Percentiles rank a stretch among this genome's conserved stretches.
Conservation (phyloP, 1,140 invertebrate species). For the Druon quercuslanigerum region DNA sequence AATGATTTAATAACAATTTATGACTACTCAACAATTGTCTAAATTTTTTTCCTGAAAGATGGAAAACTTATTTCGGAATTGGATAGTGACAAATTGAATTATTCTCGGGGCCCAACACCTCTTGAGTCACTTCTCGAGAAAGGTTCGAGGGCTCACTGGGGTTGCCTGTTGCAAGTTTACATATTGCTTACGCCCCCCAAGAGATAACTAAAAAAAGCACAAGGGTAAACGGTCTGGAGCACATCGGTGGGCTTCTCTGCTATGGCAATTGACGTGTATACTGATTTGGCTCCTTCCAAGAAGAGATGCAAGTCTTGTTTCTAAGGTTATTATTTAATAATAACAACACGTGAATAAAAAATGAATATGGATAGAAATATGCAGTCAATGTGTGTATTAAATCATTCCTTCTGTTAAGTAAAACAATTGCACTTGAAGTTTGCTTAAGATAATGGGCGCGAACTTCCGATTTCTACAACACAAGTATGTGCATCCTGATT, state of each 20-base stretch:
- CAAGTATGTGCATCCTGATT: constrained; percentile 12
- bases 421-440: constrained; percentile 10
- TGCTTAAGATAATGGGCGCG: not conserved
- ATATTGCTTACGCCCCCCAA: not conserved
- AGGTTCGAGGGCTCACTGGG: not conserved
- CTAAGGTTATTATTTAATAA: not conserved
- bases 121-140: not conserved
- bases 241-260: not conserved
- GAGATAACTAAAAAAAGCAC: constrained; percentile 11
- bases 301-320: not conserved
- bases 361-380: not conserved
- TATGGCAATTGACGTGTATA: not conserved
- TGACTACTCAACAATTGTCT: not conserved
- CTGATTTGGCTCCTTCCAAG: not conserved
- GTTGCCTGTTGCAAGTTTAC: not conserved
- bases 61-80: not conserved
- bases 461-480: constrained; percentile 2
- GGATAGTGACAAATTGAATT: not conserved
- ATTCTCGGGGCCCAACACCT: not conserved
- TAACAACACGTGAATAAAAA: not conserved
- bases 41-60: not conserved
- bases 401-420: not conserved
- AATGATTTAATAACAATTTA: too few relatives aligned
- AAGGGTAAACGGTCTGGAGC: constrained; percentile 4
- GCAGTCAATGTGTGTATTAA: not conserved